phyloP scores from a whole-genome alignment of 53 echinoderm and acorn worm species.

The Echinometra lucunter region DNA sequence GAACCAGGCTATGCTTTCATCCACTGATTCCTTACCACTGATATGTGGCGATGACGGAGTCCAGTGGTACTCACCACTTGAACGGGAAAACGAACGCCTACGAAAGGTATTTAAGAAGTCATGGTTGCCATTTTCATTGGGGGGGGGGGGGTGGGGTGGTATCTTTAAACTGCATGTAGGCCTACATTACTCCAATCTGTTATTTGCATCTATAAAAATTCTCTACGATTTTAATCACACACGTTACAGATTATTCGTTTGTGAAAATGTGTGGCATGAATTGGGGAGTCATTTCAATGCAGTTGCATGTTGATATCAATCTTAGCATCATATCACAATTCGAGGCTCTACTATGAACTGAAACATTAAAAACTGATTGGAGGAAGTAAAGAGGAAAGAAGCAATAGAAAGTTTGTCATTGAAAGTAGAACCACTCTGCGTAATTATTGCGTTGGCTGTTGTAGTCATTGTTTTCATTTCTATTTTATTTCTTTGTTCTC shows the following conservation, averaged over 20 bases:
- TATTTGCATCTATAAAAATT: too few relatives aligned
- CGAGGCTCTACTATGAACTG: too few relatives aligned
- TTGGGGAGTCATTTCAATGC: not conserved
- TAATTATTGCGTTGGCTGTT: too few relatives aligned
- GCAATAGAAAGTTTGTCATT: too few relatives aligned
- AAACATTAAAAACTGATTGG: too few relatives aligned
- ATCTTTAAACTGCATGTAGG: not conserved
- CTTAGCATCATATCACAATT: not conserved
- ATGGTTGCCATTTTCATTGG: too few relatives aligned
- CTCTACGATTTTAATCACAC: too few relatives aligned
- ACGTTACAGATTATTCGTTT: too few relatives aligned
- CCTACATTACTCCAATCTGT: too few relatives aligned
- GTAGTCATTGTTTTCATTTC: too few relatives aligned
- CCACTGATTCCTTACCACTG: slow-evolving; percentile 1
- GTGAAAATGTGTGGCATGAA: not conserved
- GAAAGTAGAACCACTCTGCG: too few relatives aligned
- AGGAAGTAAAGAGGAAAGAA: too few relatives aligned
- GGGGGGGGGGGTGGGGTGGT: not conserved
- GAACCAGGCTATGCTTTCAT: not conserved
- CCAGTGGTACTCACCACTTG: slow-evolving; percentile 20
- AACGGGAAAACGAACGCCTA: not conserved
- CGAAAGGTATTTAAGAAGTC: not conserved
- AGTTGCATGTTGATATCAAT: not conserved
- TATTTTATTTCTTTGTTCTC: slow-evolving; percentile 1
- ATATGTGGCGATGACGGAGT: not conserved